Evolutionary conservation across 2,113 vertebrate species (phyloP).

Genomic region (Cyanoramphus novaezelandiae): DNA sequence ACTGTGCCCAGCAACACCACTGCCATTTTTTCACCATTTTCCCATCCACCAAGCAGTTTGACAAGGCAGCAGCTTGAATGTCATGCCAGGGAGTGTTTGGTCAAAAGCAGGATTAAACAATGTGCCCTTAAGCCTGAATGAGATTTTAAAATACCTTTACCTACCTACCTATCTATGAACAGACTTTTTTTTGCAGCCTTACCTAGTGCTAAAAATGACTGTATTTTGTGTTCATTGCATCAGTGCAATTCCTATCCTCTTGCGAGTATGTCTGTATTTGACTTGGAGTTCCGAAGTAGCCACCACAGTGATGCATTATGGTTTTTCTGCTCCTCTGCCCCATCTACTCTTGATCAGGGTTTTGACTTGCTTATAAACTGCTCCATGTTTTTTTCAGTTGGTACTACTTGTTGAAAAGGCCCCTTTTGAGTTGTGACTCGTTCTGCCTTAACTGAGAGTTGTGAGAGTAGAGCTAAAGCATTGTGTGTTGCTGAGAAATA

Average conservation of each 20-base stretch:
- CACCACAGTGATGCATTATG: neutral
- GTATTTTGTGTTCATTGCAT: neutral
- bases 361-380: neutral
- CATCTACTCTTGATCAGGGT: neutral
- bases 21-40: neutral
- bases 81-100: neutral
- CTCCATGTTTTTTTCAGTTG: neutral
- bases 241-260: neutral
- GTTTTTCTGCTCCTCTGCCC: neutral
- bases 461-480: neutral
- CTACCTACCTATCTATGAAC: neutral
- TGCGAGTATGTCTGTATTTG: neutral
- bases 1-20: neutral
- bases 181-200: neutral
- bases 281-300: neutral
- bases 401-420: neutral
- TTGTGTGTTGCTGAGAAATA: neutral
- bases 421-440: neutral
- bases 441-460: neutral
- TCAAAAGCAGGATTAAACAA: neutral
- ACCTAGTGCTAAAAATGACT: neutral
- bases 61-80: neutral
- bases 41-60: neutral
- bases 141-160: neutral
- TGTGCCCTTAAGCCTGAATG: neutral